Evolutionary conservation across 2,797 vertebrate genomes (phyloP).

Genomic region (Lacerta agilis): DNA sequence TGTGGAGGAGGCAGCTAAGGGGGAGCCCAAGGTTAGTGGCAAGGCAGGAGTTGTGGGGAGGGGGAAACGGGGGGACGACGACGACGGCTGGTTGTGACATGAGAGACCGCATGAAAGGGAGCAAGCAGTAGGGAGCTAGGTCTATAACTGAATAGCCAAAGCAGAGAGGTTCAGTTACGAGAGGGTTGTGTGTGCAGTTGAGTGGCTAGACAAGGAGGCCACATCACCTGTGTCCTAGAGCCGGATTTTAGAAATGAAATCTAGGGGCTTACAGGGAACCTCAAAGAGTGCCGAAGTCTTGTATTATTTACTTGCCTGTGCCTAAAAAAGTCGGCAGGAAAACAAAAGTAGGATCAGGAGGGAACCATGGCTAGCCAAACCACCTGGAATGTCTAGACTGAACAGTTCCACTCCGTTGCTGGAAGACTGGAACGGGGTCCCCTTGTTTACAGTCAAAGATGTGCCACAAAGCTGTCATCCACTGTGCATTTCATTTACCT

Average conservation of each 20-base stretch:
- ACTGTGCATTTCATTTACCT: background rate
- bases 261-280: background rate
- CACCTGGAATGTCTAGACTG: background rate
- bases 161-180: conserved; percentile 23
- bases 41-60: background rate
- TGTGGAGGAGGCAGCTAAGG: conserved; percentile 6
- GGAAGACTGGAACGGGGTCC: background rate
- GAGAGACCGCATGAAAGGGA: background rate
- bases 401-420: background rate
- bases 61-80: background rate
- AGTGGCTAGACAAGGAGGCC: background rate
- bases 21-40: conserved; percentile 2
- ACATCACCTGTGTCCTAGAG: background rate
- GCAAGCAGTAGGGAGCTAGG: background rate
- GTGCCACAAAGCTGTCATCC: background rate
- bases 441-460: background rate
- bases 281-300: background rate
- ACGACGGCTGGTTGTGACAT: background rate
- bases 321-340: background rate
- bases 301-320: background rate
- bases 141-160: background rate
- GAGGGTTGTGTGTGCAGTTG: background rate
- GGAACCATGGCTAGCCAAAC: background rate
- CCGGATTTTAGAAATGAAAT: background rate
- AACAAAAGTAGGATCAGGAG: conserved; percentile 46